phyloP scores from a whole-genome alignment of 2,113 vertebrate genomes.

The Leptocoma aspasia region DNA sequence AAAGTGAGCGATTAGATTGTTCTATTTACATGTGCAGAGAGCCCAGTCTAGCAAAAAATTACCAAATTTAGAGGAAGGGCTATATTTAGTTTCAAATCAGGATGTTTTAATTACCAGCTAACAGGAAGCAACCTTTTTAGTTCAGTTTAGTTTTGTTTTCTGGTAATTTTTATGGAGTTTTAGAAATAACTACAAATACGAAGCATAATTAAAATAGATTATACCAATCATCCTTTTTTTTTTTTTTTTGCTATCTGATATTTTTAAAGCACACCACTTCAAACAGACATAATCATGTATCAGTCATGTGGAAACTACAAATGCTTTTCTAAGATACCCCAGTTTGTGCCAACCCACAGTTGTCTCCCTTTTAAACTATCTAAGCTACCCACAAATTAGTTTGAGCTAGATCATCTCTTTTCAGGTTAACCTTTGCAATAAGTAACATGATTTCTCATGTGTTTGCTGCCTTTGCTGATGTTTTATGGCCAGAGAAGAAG shows the following conservation, averaged over 20 bases:
- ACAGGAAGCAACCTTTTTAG: slow-evolving; percentile 42
- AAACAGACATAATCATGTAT: neutral
- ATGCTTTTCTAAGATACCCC: neutral
- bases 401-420: neutral
- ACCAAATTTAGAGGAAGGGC: slow-evolving; percentile 25
- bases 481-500: neutral
- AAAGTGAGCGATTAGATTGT: slow-evolving; percentile 19
- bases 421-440: neutral
- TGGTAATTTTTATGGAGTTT: slow-evolving; percentile 2
- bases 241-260: neutral
- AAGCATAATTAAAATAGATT: slow-evolving; percentile 33
- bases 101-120: slow-evolving; percentile 39
- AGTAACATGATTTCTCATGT: neutral
- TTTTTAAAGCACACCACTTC: slow-evolving; percentile 19
- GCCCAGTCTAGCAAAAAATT: slow-evolving; percentile 32
- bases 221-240: neutral
- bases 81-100: slow-evolving; percentile 56
- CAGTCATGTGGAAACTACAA: neutral
- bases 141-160: slow-evolving; percentile 24
- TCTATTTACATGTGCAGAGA: slow-evolving; percentile 26
- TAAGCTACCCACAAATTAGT: neutral
- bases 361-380: neutral
- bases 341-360: neutral
- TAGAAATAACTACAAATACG: slow-evolving; percentile 35
- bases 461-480: neutral